A percentile compares a stretch with the other conserved stretches of the same genome.
These are phyloP conservation scores for Onychostruthus taczanowskii DNA, from an alignment of 2,113 vertebrate genomes.

Conservation along the genomic window DNA sequence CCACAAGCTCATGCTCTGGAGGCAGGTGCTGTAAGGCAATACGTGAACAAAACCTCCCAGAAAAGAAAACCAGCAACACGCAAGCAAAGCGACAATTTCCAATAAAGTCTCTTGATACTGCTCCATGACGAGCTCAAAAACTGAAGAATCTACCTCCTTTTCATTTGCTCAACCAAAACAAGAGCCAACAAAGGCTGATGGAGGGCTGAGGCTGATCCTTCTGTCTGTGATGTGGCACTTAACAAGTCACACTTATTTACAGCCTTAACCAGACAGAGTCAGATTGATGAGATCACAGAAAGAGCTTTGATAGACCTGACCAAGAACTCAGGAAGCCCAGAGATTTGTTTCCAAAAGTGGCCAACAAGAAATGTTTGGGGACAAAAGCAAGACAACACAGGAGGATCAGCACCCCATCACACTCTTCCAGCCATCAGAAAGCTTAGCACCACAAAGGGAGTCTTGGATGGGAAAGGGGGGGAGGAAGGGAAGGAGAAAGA, in stretches of 20 bases:
- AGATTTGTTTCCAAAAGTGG: neutral
- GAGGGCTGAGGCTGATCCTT: neutral
- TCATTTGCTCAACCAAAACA: neutral
- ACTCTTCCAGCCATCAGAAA: neutral
- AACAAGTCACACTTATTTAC: neutral
- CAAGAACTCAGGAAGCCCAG: neutral
- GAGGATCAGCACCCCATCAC: neutral
- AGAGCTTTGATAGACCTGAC: neutral
- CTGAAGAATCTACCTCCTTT: neutral
- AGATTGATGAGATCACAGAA: neutral
- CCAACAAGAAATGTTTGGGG: neutral
- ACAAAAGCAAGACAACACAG: neutral
- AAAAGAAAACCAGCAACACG: neutral
- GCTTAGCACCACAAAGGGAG: neutral
- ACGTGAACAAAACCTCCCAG: neutral
- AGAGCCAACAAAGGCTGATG: neutral
- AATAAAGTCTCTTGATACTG: neutral
- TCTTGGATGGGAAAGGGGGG: fast-evolving
- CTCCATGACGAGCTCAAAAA: neutral
- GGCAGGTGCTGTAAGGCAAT: neutral
- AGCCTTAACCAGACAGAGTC: neutral
- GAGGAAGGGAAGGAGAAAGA: neutral
- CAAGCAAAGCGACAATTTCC: neutral
- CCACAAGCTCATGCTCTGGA: neutral
- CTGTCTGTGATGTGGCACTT: fast-evolving